These are phyloP conservation scores for Pangasius djambal DNA, from an alignment of 2,797 vertebrate species.

Conservation along the genomic window DNA sequence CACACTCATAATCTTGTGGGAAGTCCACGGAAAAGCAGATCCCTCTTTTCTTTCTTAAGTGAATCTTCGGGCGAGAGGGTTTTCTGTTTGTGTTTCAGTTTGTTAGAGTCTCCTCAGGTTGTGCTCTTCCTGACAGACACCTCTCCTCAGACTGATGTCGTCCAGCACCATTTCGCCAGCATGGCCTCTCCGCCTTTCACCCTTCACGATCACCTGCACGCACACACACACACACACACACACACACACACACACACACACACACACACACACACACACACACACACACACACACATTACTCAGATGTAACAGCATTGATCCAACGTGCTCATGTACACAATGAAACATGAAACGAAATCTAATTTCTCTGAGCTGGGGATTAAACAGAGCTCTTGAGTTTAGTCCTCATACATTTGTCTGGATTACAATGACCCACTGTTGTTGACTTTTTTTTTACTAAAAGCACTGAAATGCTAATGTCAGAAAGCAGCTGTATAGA, in stretches of 20 bases:
- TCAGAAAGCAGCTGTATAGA: neutral
- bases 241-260: neutral
- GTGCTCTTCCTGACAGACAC: conserved; percentile 85
- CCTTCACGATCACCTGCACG: conserved; percentile 92
- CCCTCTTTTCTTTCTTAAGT: neutral
- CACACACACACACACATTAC: neutral
- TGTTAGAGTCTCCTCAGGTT: conserved; percentile 79
- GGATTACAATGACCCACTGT: neutral
- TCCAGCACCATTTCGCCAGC: conserved; percentile 90
- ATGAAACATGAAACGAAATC: neutral
- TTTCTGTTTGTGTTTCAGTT: conserved; percentile 35
- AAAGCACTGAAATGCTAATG: neutral
- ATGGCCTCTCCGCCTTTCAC: conserved; percentile 84
- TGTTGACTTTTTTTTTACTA: neutral
- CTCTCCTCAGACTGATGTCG: conserved; percentile 88
- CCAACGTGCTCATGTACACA: neutral
- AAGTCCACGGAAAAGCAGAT: neutral
- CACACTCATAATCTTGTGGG: conserved; percentile 27
- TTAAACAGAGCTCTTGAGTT: neutral
- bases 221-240: conserved; percentile 1
- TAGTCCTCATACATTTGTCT: neutral
- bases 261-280: neutral
- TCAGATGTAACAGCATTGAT: neutral
- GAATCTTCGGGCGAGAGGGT: neutral
- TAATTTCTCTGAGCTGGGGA: neutral